Conservation (phyloP, 2,888 invertebrate species). For the Megamerina dolium region DNA sequence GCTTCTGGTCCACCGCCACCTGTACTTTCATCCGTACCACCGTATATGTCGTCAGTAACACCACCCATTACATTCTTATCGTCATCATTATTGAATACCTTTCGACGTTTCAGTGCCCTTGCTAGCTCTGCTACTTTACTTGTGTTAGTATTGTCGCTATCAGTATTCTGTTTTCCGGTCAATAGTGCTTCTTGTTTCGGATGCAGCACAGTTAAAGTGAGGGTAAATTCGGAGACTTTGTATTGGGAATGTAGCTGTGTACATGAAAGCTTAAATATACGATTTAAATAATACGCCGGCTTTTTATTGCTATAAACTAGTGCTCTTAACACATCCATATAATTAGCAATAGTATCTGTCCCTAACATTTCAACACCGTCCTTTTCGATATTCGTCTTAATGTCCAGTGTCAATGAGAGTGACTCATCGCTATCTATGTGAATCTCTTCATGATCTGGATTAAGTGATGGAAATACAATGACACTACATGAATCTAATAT, state of each 20-base stretch:
- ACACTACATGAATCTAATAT: conserved; percentile 90
- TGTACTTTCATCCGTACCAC: not conserved
- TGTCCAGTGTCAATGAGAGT: conserved; percentile 44
- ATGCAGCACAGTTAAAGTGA: conserved; percentile 87
- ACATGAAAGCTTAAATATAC: conserved; percentile 93
- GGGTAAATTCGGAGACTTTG: conserved; percentile 91
- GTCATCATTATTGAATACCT: too few relatives aligned
- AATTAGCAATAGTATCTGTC: conserved; percentile 42
- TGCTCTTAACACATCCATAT: conserved; percentile 43
- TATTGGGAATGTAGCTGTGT: conserved; percentile 89
- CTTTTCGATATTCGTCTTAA: conserved; percentile 71
- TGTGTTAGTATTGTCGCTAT: too few relatives aligned
- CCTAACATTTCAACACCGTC: conserved; percentile 67
- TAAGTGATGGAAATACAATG: conserved; percentile 88
- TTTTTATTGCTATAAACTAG: conserved; percentile 92
- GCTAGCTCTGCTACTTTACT: too few relatives aligned
- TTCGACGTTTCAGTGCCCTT: too few relatives aligned
- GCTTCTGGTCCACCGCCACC: not conserved
- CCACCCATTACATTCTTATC: too few relatives aligned
- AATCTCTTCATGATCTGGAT: conserved; percentile 88
- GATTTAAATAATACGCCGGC: conserved; percentile 90
- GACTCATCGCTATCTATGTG: conserved; percentile 47
- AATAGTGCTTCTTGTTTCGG: conserved; percentile 62
- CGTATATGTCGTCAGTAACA: too few relatives aligned
- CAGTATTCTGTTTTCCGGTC: too few relatives aligned